Conservation (phyloP, 2,113 vertebrate genomes). For the Myiozetetes cayanensis region DNA sequence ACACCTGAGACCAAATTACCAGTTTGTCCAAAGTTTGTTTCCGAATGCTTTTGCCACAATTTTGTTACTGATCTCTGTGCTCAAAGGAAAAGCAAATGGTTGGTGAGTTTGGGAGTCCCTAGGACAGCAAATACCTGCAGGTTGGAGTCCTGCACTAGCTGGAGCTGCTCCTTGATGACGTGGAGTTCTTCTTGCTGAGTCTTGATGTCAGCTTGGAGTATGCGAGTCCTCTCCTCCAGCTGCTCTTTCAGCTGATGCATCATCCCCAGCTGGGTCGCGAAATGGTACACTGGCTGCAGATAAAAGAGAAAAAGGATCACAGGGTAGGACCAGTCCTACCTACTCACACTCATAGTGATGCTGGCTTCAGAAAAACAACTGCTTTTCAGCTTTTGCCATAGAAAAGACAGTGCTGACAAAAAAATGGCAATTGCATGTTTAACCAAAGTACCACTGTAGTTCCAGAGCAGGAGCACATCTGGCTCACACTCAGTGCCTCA, state of each 20-base stretch:
- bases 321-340: not conserved
- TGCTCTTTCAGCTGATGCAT: conserved; percentile 88
- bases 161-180: conserved; percentile 86
- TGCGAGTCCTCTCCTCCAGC: conserved; percentile 83
- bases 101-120: not conserved
- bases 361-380: not conserved
- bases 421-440: not conserved
- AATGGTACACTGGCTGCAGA: conserved; percentile 72
- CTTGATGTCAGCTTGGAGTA: conserved; percentile 86
- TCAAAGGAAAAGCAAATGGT: not conserved
- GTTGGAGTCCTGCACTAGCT: conserved; percentile 75
- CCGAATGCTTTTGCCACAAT: not conserved
- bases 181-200: conserved; percentile 84
- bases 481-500: not conserved
- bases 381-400: not conserved
- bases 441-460: not conserved
- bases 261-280: conserved; percentile 74
- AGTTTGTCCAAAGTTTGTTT: not conserved
- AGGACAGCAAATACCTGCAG: conserved; percentile 74
- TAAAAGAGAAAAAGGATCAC: not conserved
- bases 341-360: not conserved
- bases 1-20: not conserved
- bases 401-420: not conserved
- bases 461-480: not conserved
- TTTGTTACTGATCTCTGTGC: not conserved